Conservation (phyloP, 1,140 invertebrate genomes). For the Drosophila ironensis region DNA sequence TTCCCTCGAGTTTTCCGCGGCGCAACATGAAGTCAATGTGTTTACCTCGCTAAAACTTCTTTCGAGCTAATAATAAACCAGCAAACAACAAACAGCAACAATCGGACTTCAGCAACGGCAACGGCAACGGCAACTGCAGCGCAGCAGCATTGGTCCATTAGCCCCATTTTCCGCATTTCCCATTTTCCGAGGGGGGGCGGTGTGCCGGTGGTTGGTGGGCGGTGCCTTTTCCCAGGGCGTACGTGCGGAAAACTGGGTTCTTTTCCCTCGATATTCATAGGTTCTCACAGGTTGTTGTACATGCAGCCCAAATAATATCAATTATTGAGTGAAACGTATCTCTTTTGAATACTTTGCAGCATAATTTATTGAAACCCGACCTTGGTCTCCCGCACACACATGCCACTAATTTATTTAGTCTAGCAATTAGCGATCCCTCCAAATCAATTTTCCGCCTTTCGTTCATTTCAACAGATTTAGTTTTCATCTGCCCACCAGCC, state of each 20-base stretch:
- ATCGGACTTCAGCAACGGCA: slow-evolving; percentile 38
- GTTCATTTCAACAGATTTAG: slow-evolving; percentile 13
- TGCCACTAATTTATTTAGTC: not conserved
- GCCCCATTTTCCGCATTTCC: slow-evolving; percentile 55
- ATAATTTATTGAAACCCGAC: not conserved
- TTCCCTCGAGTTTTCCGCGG: slow-evolving; percentile 29
- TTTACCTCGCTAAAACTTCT: slow-evolving; percentile 70
- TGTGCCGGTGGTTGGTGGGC: not conserved
- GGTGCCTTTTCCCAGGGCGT: not conserved
- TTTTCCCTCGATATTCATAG: not conserved
- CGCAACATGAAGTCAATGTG: slow-evolving; percentile 64
- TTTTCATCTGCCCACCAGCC: slow-evolving; percentile 23
- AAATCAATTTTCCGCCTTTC: slow-evolving; percentile 60
- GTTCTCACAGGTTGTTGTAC: slow-evolving; percentile 25
- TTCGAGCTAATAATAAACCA: slow-evolving; percentile 72
- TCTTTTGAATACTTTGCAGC: too few species aligned
- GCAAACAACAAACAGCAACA: slow-evolving; percentile 22
- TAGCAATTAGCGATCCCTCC: slow-evolving; percentile 38
- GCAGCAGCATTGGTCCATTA: slow-evolving; percentile 71
- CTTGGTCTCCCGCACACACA: not conserved
- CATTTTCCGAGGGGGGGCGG: slow-evolving; percentile 21
- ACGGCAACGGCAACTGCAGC: slow-evolving; percentile 48
- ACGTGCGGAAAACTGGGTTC: slow-evolving; percentile 20
- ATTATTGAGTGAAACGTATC: too few species aligned
- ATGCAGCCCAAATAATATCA: too few species aligned